Evolutionary conservation across 2,113 vertebrate genomes (phyloP).

Genomic region (Zosterops lateralis): DNA sequence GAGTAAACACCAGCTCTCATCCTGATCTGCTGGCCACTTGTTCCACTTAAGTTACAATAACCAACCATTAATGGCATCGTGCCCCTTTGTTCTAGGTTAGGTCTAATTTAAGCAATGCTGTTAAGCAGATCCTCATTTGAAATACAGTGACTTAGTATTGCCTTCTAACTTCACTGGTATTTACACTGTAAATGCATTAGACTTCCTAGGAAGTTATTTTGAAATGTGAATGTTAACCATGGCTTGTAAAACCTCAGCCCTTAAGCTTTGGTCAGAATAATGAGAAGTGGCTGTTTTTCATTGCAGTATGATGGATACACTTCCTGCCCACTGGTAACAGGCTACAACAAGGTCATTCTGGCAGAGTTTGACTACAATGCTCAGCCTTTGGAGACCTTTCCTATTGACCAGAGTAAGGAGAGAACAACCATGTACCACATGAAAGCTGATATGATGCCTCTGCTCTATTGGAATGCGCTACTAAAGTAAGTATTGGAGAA

Average conservation of each 20-base stretch:
- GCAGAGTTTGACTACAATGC: conserved; percentile 91
- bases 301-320: conserved; percentile 96
- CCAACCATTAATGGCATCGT: not conserved
- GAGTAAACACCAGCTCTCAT: not conserved
- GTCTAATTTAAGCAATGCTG: not conserved
- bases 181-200: not conserved
- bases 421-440: conserved; percentile 88
- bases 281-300: not conserved
- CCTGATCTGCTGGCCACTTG: not conserved
- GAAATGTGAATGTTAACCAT: not conserved
- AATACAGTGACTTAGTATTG: not conserved
- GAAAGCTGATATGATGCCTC: conserved; percentile 95
- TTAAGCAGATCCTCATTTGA: not conserved
- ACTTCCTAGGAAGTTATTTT: not conserved
- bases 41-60: not conserved
- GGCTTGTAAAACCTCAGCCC: not conserved
- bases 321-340: conserved; percentile 91
- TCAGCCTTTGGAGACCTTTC: conserved; percentile 93
- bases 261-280: not conserved
- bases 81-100: not conserved
- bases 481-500: conserved; percentile 79
- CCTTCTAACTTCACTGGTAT: not conserved
- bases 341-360: conserved; percentile 89
- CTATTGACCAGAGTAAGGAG: conserved; percentile 94
- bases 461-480: conserved; percentile 91